Base-by-base conservation (phyloP, 2,888 invertebrate genomes). In the Lasioglossum marginatum region DNA sequence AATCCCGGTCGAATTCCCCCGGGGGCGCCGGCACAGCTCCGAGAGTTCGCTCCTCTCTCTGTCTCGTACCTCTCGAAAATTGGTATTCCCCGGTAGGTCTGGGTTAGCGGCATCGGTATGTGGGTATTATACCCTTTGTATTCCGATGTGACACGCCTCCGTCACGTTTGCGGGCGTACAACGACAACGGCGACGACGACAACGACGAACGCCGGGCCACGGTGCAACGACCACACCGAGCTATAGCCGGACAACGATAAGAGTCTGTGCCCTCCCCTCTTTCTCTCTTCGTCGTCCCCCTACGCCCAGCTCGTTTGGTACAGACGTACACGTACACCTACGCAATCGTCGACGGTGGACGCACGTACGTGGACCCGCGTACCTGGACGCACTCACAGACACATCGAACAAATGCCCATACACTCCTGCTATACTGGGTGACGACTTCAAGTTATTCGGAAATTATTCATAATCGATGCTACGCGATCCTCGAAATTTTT, bases 131-230 rank as follows among this genome's bases (percentile, higher is more conserved):
- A 92, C 89, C 92, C 92, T 89, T 92, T 92, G 92, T 92, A 91
- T 92, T 92, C 92, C 89, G 90, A 92, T 91, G 92, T 89, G 94
- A 93, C 94, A 93, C 94, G 93, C 94, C 94, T 91, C 92, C 92
- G 94, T 94, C 94, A 93, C 94, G 94, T 93, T 93, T 92, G 91
- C 92, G 91, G 91, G 76, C 87, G 87, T 88, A 88, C 84, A 82
- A 85, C 84, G 73, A 87, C 88, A 81, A 88, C 87, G 85, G 34
- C 66, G 83, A 27, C 60, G 60, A 60, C 60, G 60, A 60, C 60
- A 4, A 88, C 87, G 84, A 81, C 83, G 19, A 60, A 76, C 86
- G 77, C 63, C 45, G 16, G 83, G 37, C 82, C 84, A 75, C 79
- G 79, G 60, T 73, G 57, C 43, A 79, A 77, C 76, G 79, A 45